Evolutionary conservation across 1,140 invertebrate genomes (phyloP), one percentile per base, ranked within the genome.

Genomic region (Drosophila eugracilis): DNA sequence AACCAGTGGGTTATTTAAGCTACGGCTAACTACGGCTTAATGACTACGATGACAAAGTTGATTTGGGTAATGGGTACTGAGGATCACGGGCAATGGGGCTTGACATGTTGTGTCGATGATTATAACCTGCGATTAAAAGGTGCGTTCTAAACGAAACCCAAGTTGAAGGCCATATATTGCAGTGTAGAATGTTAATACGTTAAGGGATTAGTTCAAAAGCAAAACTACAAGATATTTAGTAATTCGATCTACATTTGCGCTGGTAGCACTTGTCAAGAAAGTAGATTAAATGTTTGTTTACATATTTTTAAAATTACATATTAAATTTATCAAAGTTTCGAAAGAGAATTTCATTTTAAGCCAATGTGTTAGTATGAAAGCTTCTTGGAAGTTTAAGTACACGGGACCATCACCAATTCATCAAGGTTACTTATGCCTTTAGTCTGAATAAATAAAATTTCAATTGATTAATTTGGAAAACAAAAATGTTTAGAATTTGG

Each of bases 1-100:
- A 36, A 44, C 55, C 47, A 34, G 21, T 22, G 36, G 44, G 60
- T 42, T 67, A 67, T 67, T 66, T 53, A 67, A 52, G 49, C 50
- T 55, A 47, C 32, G 10, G 9, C 41, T 70, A 70, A 50, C 54
- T 60, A 72, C 67, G 41, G 41, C 49, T 66, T 85, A 84, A 79
- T 79, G 57, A 41, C 54, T 66, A 65, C 28, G 63, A 78, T 84
- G 70, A 47, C 70, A 79, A 76, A 63, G 66, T 34, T 54, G 75
- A 76, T 85, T 72, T n/a, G 34, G 65, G 3, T 53, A 60, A 62
- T 55, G 39, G 41, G 19, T 37, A 41, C 26, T 41, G 41, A 26
- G 28, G 14, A 54, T 37, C 36, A 37, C 17, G 44, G 24, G 53
- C 49, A 74, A 83, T 83, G 78, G 76, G 67, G 78, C 65, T 54